Evolutionary conservation across 2,888 invertebrate genomes (phyloP).

Genomic region (Pheosia gnoma): DNA sequence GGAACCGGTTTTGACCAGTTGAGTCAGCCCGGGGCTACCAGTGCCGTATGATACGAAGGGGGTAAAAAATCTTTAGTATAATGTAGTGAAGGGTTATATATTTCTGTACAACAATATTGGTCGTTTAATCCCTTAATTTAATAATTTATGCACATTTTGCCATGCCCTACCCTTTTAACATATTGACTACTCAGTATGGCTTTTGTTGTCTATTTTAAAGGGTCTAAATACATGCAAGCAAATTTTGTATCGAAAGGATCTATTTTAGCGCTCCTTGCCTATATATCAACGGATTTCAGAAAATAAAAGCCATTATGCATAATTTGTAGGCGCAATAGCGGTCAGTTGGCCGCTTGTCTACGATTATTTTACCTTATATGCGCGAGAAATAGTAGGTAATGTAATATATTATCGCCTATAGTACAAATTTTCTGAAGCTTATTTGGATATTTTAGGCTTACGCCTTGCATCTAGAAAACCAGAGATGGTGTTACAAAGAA

Average conservation of each 20-base stretch:
- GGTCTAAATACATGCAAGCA: background rate
- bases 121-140: background rate
- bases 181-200: background rate
- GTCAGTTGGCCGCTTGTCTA: no score
- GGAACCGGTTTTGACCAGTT: conserved; percentile 30
- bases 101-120: background rate
- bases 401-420: no score
- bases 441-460: no score
- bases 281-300: background rate
- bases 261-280: no score
- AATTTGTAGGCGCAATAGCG: no score
- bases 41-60: conserved; percentile 32
- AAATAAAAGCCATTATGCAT: no score
- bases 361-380: no score
- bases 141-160: background rate
- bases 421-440: no score
- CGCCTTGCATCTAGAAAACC: no score
- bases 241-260: background rate
- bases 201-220: background rate
- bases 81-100: conserved; percentile 2
- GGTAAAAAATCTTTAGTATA: conserved; percentile 46
- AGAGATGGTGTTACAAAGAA: no score
- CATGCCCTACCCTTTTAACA: background rate
- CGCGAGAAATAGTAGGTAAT: no score
- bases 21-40: conserved; percentile 30